These are phyloP conservation scores for Eptesicus fuscus DNA, from an alignment of 2,113 vertebrate species.

Conservation along the genomic window DNA sequence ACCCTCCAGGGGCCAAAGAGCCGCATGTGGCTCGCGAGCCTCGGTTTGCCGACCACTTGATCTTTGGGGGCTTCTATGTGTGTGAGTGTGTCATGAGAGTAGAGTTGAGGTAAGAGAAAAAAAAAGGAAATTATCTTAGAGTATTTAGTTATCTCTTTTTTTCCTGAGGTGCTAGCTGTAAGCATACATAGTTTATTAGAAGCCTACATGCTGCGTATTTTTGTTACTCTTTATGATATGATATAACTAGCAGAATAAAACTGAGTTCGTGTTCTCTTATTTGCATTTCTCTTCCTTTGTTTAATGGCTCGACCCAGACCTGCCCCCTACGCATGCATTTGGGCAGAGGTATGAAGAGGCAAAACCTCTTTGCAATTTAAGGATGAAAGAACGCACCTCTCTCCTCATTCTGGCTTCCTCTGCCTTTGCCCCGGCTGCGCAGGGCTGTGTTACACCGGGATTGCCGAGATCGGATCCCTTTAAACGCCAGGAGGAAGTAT, in stretches of 20 bases:
- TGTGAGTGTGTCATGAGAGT: not conserved
- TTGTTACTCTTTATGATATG: not conserved
- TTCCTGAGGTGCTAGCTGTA: not conserved
- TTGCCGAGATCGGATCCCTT: slow-evolving; percentile 18
- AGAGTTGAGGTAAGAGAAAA: not conserved
- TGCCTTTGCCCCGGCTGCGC: not conserved
- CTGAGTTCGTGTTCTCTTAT: not conserved
- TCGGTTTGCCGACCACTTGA: not conserved
- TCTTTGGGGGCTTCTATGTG: not conserved
- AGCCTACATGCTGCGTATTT: not conserved
- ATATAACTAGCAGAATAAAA: not conserved
- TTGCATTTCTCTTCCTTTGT: not conserved
- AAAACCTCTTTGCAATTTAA: not conserved
- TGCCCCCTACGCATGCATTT: not conserved
- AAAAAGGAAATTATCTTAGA: not conserved
- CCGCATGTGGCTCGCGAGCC: no score
- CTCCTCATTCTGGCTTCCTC: not conserved
- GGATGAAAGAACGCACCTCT: not conserved
- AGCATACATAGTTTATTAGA: not conserved
- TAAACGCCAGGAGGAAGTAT: not conserved
- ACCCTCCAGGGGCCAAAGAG: no score
- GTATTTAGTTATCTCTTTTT: not conserved
- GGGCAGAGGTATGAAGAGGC: accelerated
- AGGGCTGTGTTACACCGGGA: not conserved
- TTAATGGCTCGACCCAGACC: not conserved